These are phyloP conservation scores for Potamilus streckersoni DNA, from an alignment of 1,140 invertebrate genomes.

Conservation along the genomic window DNA sequence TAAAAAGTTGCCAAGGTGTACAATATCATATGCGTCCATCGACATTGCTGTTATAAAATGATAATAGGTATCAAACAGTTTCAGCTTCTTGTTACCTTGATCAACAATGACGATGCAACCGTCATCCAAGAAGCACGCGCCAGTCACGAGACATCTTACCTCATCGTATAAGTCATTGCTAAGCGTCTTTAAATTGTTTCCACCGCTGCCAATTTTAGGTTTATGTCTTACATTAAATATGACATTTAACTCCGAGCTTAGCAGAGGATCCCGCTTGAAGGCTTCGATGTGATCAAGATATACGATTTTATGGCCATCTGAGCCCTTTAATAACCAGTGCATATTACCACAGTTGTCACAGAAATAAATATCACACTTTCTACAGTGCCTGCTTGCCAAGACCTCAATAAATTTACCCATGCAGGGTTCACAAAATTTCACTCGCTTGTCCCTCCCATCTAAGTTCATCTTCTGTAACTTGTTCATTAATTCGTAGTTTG, in stretches of 20 bases:
- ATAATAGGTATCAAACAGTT: slow-evolving; percentile 14
- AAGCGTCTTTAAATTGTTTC: not conserved
- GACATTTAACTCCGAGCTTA: not conserved
- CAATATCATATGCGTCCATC: slow-evolving; percentile 11
- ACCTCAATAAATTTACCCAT: slow-evolving; percentile 6
- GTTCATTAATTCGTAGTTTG: slow-evolving; percentile 2
- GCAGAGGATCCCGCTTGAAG: slow-evolving; percentile 13
- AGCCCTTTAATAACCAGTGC: slow-evolving; percentile 19
- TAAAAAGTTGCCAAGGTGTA: slow-evolving; percentile 5
- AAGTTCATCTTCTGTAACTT: slow-evolving; percentile 6
- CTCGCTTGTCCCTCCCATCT: not conserved
- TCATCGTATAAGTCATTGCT: not conserved
- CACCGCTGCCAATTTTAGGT: not conserved
- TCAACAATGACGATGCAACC: slow-evolving; percentile 10
- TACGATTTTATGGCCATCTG: slow-evolving; percentile 18
- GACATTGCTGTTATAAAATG: not conserved
- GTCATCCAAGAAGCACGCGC: slow-evolving; percentile 10
- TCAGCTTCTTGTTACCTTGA: slow-evolving; percentile 5
- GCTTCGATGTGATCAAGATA: slow-evolving; percentile 3
- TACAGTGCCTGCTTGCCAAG: slow-evolving; percentile 18
- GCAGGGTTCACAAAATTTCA: slow-evolving; percentile 9
- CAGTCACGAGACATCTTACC: not conserved
- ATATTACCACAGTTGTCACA: slow-evolving; percentile 24
- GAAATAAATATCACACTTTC: slow-evolving; percentile 22
- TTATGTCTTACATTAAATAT: slow-evolving; percentile 13